Percentiles rank a stretch among this genome's conserved stretches.
These are phyloP conservation scores for Copidosoma floridanum DNA, from an alignment of 1,140 invertebrate species.

Conservation along the genomic window DNA sequence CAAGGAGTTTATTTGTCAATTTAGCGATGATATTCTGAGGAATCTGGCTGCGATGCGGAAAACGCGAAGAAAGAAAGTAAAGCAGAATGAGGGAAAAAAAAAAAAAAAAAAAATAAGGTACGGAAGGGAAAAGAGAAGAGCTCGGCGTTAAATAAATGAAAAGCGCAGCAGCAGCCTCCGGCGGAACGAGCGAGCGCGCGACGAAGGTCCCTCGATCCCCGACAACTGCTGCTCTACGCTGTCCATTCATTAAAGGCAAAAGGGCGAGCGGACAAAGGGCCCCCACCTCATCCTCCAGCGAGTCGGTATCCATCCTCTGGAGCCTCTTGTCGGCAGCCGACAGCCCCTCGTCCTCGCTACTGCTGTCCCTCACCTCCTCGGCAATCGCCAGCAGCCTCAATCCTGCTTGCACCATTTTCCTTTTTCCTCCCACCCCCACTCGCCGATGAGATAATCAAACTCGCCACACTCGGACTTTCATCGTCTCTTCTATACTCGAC, in stretches of 20 bases:
- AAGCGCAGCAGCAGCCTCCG: background rate
- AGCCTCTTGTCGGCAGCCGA: conserved; percentile 40
- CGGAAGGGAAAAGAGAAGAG: background rate
- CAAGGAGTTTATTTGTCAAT: too few relatives aligned
- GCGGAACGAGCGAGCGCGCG: too few relatives aligned
- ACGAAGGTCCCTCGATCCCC: too few relatives aligned
- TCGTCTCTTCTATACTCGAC: too few relatives aligned
- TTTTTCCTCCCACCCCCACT: too few relatives aligned
- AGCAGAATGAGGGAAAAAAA: background rate
- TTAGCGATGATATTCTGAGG: too few relatives aligned
- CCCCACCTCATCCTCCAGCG: conserved; percentile 41
- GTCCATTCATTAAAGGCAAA: conserved; percentile 4
- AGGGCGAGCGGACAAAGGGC: background rate
- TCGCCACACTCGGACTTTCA: too few relatives aligned
- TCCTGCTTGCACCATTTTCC: conserved; percentile 42
- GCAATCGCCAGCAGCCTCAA: conserved; percentile 40
- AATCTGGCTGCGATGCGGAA: too few relatives aligned
- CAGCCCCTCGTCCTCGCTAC: background rate
- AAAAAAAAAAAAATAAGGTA: background rate
- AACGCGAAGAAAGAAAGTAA: background rate
- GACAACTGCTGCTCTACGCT: too few relatives aligned
- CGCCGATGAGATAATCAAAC: too few relatives aligned
- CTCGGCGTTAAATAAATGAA: conserved; percentile 15
- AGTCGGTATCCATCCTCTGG: conserved; percentile 50
- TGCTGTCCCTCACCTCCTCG: conserved; percentile 26